These are phyloP conservation scores for Eulemur rubriventer DNA, from an alignment of 2,797 vertebrate genomes.

Conservation along the genomic window DNA sequence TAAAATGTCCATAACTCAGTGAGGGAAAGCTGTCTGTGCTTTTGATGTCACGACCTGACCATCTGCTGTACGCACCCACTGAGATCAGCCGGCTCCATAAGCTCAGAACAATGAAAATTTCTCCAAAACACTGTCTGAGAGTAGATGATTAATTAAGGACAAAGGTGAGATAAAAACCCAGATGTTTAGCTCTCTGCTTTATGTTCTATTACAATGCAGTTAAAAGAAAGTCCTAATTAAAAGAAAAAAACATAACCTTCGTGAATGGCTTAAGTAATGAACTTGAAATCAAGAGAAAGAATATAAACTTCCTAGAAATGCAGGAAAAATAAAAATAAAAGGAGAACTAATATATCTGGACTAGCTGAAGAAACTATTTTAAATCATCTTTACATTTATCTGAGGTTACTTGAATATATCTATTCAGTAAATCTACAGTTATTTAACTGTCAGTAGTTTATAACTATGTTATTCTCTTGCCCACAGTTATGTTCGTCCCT, in stretches of 20 bases:
- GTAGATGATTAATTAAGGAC: not conserved
- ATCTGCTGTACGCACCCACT: not conserved
- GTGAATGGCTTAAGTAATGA: not conserved
- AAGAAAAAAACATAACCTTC: not conserved
- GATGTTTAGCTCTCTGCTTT: not conserved
- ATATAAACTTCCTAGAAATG: not conserved
- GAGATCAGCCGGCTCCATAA: not conserved
- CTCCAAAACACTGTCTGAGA: not conserved
- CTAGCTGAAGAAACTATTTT: not conserved
- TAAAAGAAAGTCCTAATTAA: conserved; percentile 16
- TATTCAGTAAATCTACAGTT: not conserved
- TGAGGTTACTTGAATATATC: not conserved
- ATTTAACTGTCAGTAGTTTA: not conserved
- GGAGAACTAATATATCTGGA: not conserved
- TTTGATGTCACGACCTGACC: not conserved
- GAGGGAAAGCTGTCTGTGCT: not conserved
- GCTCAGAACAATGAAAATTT: not conserved
- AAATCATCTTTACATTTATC: not conserved
- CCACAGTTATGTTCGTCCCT: not conserved
- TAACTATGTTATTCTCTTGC: not conserved
- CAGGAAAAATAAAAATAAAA: not conserved
- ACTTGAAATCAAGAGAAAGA: not conserved
- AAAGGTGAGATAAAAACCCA: not conserved
- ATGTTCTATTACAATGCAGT: not conserved
- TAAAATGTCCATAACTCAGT: not conserved